Evolutionary conservation across 2,113 vertebrate species (phyloP).

Genomic region (Cyphomyrus discorhynchus): DNA sequence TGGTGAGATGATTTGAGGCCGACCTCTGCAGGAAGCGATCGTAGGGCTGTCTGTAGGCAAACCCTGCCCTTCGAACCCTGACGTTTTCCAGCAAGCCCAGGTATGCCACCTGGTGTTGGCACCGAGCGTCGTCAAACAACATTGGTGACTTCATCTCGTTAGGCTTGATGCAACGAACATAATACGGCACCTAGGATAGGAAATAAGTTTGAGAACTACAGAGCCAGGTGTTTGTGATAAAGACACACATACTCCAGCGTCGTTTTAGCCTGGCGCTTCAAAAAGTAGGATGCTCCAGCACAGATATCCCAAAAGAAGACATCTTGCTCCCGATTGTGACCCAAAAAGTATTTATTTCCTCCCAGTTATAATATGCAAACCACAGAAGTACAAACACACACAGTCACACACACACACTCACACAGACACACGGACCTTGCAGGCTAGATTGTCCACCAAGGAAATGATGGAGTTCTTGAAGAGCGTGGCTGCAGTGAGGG

Average conservation of each 20-base stretch:
- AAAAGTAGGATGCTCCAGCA: conserved; percentile 14
- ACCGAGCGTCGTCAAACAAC: conserved; percentile 69
- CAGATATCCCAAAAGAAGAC: conserved; percentile 35
- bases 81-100: conserved; percentile 90
- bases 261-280: neutral
- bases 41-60: conserved; percentile 84
- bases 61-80: conserved; percentile 80
- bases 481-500: conserved; percentile 76
- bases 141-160: conserved; percentile 76
- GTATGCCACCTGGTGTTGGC: conserved; percentile 82
- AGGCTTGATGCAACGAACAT: conserved; percentile 87
- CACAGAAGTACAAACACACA: conserved; percentile 2
- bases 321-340: conserved; percentile 35
- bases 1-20: conserved; percentile 19
- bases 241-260: neutral
- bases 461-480: conserved; percentile 94
- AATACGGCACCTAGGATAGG: conserved; percentile 79
- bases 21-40: conserved; percentile 81
- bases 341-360: conserved; percentile 29
- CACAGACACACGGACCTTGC: conserved; percentile 66
- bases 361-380: conserved; percentile 10
- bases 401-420: conserved; percentile 13
- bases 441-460: conserved; percentile 80
- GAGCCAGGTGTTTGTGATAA: neutral
- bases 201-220: neutral